phyloP scores from a whole-genome alignment of 2,797 vertebrate species.

The Paratrypauchen microcephalus region DNA sequence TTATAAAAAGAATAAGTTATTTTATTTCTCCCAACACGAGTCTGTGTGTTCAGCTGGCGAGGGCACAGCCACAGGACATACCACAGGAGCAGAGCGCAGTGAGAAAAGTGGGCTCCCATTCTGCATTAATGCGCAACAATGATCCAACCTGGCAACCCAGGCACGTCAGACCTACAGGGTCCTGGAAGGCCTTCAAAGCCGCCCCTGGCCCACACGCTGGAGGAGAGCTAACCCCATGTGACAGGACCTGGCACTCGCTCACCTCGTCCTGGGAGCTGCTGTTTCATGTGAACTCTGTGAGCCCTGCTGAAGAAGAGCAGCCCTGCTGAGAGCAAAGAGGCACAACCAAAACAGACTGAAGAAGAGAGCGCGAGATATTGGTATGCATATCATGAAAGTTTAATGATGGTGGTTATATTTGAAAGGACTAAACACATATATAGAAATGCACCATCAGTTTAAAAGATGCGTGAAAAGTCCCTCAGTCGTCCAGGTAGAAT shows the following conservation, averaged over 20 bases:
- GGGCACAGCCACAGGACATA: constrained; percentile 29
- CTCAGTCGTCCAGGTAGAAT: too few relatives aligned
- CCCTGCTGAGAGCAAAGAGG: constrained; percentile 34
- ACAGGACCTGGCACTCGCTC: constrained; percentile 56
- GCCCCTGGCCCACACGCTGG: constrained; percentile 56
- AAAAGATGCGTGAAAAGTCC: too few relatives aligned
- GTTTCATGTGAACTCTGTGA: constrained; percentile 24
- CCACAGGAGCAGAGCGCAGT: constrained; percentile 43
- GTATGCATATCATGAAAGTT: not conserved
- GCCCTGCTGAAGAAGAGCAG: constrained; percentile 18
- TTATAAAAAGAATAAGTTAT: not conserved
- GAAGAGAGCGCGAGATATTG: not conserved
- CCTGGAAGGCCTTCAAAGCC: constrained; percentile 69
- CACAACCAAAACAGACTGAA: constrained; percentile 27
- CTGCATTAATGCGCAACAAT: constrained; percentile 68
- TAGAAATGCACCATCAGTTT: too few relatives aligned
- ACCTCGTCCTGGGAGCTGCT: constrained; percentile 30
- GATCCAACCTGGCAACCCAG: constrained; percentile 70
- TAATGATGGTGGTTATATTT: constrained; percentile 1
- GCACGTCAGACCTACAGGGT: constrained; percentile 62
- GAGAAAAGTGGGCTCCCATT: constrained; percentile 61
- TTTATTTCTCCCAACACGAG: not conserved
- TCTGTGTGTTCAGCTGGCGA: constrained; percentile 34
- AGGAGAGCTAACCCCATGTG: constrained; percentile 64
- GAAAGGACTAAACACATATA: not conserved